Evolutionary conservation across 2,797 vertebrate species (phyloP), one percentile per base, ranked within the genome.

Genomic region (Pseudomugil tenellus): DNA sequence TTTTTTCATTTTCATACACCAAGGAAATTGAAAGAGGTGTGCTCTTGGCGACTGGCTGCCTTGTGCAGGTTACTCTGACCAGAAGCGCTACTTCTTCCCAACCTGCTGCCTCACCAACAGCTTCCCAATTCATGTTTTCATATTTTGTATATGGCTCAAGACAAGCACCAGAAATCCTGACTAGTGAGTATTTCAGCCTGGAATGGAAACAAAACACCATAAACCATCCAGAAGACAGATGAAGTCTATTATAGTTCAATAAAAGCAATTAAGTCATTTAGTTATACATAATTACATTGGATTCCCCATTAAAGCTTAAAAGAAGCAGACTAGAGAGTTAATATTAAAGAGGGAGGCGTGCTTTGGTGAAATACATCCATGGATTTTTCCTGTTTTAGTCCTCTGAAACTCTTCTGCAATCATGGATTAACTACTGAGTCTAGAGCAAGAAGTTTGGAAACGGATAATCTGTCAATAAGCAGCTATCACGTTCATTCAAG

Each of bases 11-110:
- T 57, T 59, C 74, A 6, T 31, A 6, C 82, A 80, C 55, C 43
- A 66, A 70, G 35, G 39, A 41, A 52, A 67, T 58, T 14, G 39
- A 48, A 48, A 31, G 28, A 74, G 58, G 70, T 54, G 57, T 39
- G 7, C 71, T 43, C 31, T 63, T 55, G 51, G 58, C 63, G 60
- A 68, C 54, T 62, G 60, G n/a, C 75, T 83, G 75, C 79, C 80
- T 74, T 73, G 51, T 56, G 6, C 54, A 85, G 77, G 89, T 91
- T 86, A 81, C 77, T 67, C 85, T 89, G 89, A 87, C 82, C 46
- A 48, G n/a, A 62, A 49, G 74, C 34, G 56, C n/a, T 70, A 49
- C 53, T 64, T 64, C 63, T 73, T 76, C 74, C 79, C 76, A 79
- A 77, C 63, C 74, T 77, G 73, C 73, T 70, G 32, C 72, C 59